Percentiles rank a stretch among this genome's conserved stretches.
Conservation (phyloP, 2,888 invertebrate genomes). For the Anticlea derivata region DNA sequence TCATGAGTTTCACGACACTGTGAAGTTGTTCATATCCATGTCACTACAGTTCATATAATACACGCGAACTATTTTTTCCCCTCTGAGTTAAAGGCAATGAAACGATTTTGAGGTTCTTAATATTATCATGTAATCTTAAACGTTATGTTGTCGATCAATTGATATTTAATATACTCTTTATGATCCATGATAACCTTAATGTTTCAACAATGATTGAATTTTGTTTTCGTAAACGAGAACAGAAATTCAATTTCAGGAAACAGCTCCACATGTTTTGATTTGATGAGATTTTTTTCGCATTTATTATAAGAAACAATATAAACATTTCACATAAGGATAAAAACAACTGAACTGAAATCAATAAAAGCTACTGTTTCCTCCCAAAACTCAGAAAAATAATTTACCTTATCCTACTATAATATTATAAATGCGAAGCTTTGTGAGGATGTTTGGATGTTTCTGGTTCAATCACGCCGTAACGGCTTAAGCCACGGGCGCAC, state of each 20-base stretch:
- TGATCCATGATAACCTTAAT: constrained; percentile 46
- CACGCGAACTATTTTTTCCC: constrained; percentile 11
- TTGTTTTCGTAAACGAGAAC: constrained; percentile 18
- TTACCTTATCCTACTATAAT: no score
- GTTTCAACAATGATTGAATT: constrained; percentile 25
- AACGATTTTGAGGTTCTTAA: constrained; percentile 40
- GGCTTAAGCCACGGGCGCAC: no score
- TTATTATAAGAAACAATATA: no score
- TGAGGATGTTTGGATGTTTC: no score
- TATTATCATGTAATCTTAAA: constrained; percentile 46
- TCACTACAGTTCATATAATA: no score
- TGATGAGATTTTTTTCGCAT: no score
- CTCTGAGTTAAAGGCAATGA: constrained; percentile 39
- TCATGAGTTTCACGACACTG: neutral
- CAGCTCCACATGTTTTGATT: neutral
- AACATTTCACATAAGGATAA: no score
- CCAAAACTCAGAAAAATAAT: no score
- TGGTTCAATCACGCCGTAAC: no score
- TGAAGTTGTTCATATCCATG: neutral
- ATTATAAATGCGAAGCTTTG: no score
- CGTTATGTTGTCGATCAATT: constrained; percentile 50
- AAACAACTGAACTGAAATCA: no score
- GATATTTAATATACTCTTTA: constrained; percentile 48
- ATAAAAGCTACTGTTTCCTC: no score
- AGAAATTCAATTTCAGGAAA: constrained; percentile 21